Evolutionary conservation across 2,113 vertebrate genomes (phyloP).

Genomic region (Clarias gariepinus): DNA sequence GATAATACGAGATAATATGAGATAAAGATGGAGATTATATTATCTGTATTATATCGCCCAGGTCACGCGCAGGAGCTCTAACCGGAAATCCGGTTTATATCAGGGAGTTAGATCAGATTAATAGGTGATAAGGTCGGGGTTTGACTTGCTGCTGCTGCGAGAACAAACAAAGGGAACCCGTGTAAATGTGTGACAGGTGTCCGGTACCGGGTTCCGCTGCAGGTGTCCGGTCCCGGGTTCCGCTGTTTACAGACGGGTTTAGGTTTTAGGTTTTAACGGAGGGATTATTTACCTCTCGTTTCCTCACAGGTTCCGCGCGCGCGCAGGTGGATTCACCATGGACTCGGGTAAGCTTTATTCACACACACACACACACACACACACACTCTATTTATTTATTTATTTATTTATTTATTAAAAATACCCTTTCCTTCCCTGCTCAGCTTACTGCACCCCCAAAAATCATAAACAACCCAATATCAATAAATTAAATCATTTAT

Average conservation of each 20-base stretch:
- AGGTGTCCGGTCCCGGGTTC: no score
- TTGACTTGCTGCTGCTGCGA: not conserved
- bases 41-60: not conserved
- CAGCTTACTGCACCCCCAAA: not conserved
- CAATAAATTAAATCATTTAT: no score
- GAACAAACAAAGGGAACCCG: no score
- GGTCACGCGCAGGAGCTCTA: not conserved
- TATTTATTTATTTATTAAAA: no score
- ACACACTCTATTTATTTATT: no score
- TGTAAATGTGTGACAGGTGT: no score
- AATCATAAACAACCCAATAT: not conserved
- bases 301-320: not conserved
- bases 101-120: not conserved
- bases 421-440: no score
- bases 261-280: not conserved
- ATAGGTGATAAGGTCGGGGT: not conserved
- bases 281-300: not conserved
- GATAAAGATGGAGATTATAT: no score
- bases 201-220: no score
- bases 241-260: no score
- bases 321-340: not conserved
- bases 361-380: not conserved
- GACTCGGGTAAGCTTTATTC: not conserved
- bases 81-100: conserved; percentile 2
- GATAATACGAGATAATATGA: no score